Conservation (phyloP, 1,140 invertebrate genomes). For the Eciton burchellii region DNA sequence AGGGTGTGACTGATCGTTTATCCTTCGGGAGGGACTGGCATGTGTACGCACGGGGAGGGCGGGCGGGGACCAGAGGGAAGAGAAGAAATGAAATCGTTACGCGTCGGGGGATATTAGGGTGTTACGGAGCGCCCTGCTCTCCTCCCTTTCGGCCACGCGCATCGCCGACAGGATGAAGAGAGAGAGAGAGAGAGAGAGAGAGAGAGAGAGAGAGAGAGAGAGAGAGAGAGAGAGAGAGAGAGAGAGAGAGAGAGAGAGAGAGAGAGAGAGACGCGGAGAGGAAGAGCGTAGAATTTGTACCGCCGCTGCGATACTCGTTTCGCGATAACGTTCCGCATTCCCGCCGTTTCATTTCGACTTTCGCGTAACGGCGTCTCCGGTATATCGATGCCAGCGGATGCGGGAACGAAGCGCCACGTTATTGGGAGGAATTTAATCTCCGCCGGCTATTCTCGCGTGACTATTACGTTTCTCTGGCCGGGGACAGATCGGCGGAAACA, state of each 20-base stretch:
- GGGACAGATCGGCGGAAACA: constrained; percentile 22
- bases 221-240: background rate
- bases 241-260: constrained; percentile 28
- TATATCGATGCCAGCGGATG: constrained; percentile 63
- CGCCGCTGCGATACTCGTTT: constrained; percentile 69
- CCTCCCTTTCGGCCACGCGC: constrained; percentile 26
- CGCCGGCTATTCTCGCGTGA: constrained; percentile 52
- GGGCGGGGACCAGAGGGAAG: constrained; percentile 31
- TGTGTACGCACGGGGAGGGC: constrained; percentile 58
- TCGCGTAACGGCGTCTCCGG: constrained; percentile 39
- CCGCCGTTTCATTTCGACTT: constrained; percentile 77
- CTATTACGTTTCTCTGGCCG: constrained; percentile 19
- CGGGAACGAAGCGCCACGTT: constrained; percentile 45
- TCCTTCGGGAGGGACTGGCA: constrained; percentile 68
- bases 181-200: background rate
- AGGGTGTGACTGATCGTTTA: constrained; percentile 83
- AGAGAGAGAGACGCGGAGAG: background rate
- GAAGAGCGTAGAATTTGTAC: constrained; percentile 70
- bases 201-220: constrained; percentile 24
- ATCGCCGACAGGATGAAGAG: background rate
- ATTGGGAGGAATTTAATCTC: constrained; percentile 72
- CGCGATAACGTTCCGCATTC: constrained; percentile 76
- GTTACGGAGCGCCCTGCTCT: constrained; percentile 54
- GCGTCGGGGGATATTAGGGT: constrained; percentile 74
- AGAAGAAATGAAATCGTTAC: constrained; percentile 75